Evolutionary conservation across 2,797 vertebrate species (phyloP).

Genomic region (Tenualosa thibaudeaui): DNA sequence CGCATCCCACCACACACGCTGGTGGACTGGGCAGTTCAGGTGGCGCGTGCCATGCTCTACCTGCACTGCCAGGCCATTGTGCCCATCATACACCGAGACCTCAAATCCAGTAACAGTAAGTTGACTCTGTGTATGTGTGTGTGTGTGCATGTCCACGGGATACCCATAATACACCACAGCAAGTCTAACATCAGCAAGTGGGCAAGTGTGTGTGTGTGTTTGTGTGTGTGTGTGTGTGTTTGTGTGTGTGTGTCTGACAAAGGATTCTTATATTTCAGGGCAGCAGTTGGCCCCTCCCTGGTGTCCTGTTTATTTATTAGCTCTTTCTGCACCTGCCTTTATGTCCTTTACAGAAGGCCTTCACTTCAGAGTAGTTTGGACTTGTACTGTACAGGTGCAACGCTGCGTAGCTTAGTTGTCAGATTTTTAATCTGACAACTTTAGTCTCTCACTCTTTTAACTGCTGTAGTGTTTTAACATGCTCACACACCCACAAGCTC

Average conservation of each 20-base stretch:
- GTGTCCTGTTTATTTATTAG: not conserved
- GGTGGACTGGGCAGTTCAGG: slow-evolving; percentile 97
- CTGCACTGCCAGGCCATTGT: slow-evolving; percentile 93
- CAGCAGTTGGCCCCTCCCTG: not conserved
- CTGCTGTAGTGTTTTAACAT: not conserved
- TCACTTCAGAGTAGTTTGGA: not conserved
- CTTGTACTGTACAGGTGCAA: not conserved
- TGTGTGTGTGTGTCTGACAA: too few relatives aligned
- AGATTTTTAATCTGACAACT: not conserved
- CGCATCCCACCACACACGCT: slow-evolving; percentile 93
- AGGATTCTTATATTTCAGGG: not conserved
- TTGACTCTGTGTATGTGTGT: not conserved
- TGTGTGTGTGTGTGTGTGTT: not conserved
- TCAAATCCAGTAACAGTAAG: slow-evolving; percentile 99
- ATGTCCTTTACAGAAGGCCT: not conserved
- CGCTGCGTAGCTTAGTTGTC: not conserved
- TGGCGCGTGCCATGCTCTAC: slow-evolving; percentile 92
- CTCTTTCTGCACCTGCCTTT: not conserved
- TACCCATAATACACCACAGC: too few relatives aligned
- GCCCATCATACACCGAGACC: slow-evolving; percentile 93
- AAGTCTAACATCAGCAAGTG: too few relatives aligned
- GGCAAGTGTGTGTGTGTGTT: not conserved
- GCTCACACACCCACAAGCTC: too few relatives aligned
- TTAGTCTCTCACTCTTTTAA: not conserved
- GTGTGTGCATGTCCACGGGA: not conserved